These are phyloP conservation scores for Pantherophis alleghaniensis DNA, from an alignment of 2,797 vertebrate genomes.

Conservation along the genomic window DNA sequence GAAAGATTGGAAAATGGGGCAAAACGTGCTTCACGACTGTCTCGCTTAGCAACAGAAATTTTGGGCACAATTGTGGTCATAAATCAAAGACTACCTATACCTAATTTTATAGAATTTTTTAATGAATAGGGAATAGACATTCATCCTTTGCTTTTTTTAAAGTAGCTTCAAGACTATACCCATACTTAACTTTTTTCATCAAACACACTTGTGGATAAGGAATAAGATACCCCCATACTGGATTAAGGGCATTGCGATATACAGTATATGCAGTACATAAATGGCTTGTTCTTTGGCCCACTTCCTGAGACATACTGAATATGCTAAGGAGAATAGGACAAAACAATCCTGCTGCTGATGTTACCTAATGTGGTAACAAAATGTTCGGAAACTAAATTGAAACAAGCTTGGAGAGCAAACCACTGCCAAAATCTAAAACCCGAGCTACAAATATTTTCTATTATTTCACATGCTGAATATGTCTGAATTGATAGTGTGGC, in stretches of 20 bases:
- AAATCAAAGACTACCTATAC: not conserved
- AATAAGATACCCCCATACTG: not conserved
- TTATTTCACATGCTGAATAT: not conserved
- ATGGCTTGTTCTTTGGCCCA: too few species aligned
- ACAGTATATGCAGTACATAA: not conserved
- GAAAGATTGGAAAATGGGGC: not conserved
- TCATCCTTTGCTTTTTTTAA: not conserved
- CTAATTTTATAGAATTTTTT: not conserved
- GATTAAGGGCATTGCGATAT: not conserved
- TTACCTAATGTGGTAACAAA: too few species aligned
- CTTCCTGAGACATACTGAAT: not conserved
- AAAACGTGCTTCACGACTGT: not conserved
- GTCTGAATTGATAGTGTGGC: not conserved
- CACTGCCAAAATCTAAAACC: too few species aligned
- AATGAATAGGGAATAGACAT: not conserved
- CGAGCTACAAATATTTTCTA: too few species aligned
- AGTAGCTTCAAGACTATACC: not conserved
- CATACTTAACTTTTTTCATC: not conserved
- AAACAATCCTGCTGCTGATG: too few species aligned
- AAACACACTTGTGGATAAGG: not conserved
- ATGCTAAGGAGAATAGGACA: too few species aligned
- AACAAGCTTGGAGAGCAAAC: too few species aligned
- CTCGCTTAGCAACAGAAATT: not conserved
- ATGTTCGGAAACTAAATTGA: too few species aligned
- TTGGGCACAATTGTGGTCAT: not conserved